Evolutionary conservation across 2,113 vertebrate species (phyloP).

Genomic region (Stigmatopora nigra): DNA sequence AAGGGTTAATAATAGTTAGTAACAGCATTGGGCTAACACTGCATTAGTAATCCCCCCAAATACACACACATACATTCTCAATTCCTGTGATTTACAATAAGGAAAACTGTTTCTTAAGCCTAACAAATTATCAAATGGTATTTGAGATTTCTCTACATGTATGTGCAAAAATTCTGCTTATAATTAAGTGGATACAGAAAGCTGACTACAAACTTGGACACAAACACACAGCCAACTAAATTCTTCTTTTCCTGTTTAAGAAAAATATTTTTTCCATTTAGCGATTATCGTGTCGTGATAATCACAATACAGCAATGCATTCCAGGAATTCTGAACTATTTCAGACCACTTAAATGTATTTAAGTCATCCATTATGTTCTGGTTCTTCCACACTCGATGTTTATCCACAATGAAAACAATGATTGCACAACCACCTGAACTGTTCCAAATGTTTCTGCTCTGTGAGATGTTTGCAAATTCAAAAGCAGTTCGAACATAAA

Average conservation of each 20-base stretch:
- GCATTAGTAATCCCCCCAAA: no score
- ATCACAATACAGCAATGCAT: neutral
- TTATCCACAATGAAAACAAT: slow-evolving; percentile 18
- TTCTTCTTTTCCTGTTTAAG: no score
- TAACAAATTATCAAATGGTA: no score
- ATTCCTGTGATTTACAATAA: no score
- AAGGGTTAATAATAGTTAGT: no score
- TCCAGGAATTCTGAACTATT: neutral
- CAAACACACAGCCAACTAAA: neutral
- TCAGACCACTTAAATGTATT: neutral
- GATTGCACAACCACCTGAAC: neutral
- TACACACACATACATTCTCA: no score
- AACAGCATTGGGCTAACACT: no score
- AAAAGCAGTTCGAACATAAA: neutral
- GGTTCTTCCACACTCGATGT: neutral
- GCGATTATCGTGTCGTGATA: neutral
- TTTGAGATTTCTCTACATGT: no score
- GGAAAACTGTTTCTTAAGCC: no score
- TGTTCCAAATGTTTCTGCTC: slow-evolving; percentile 13
- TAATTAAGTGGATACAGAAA: no score
- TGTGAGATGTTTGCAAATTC: slow-evolving; percentile 26
- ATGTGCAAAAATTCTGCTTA: no score
- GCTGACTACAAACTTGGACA: neutral
- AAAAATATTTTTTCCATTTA: slow-evolving; percentile 1
- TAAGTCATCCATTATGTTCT: neutral